phyloP scores from a whole-genome alignment of 1,140 invertebrate species.

The Lethrus apterus region DNA sequence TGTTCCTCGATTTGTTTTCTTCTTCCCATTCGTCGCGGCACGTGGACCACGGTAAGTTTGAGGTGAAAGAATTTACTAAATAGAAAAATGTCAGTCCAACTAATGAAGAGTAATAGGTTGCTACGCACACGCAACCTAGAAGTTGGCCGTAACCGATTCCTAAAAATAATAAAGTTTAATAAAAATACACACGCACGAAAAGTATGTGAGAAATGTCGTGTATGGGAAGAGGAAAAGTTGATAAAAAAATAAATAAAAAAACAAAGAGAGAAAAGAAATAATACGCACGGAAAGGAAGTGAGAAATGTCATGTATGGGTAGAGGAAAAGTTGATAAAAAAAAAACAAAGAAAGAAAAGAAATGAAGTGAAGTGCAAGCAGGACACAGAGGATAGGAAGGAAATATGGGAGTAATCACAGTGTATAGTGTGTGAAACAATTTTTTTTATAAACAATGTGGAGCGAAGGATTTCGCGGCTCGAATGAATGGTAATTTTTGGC shows the following conservation, averaged over 20 bases:
- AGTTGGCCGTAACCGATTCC: slow-evolving; percentile 76
- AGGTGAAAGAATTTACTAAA: slow-evolving; percentile 56
- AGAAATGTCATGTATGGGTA: no score
- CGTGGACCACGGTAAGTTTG: slow-evolving; percentile 57
- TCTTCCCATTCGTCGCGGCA: slow-evolving; percentile 56
- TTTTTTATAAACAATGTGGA: no score
- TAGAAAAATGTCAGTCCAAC: slow-evolving; percentile 74
- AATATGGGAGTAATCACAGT: no score
- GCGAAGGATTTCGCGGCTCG: no score
- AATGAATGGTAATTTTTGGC: no score
- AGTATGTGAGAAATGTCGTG: background rate
- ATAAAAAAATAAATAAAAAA: background rate
- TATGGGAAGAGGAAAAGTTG: background rate
- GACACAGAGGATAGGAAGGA: no score
- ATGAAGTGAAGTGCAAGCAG: no score
- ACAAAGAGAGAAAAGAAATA: no score
- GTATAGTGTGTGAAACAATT: no score
- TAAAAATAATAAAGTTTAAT: slow-evolving; percentile 38
- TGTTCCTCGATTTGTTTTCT: slow-evolving; percentile 16
- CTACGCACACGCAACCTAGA: slow-evolving; percentile 61
- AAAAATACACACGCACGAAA: background rate
- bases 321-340: no score
- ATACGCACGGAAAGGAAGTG: no score
- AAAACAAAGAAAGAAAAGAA: no score
- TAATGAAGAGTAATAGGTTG: slow-evolving; percentile 74